These are phyloP conservation scores for Galaxea fascicularis DNA, from an alignment of 92 coral and sea anemone genomes.

Conservation along the genomic window DNA sequence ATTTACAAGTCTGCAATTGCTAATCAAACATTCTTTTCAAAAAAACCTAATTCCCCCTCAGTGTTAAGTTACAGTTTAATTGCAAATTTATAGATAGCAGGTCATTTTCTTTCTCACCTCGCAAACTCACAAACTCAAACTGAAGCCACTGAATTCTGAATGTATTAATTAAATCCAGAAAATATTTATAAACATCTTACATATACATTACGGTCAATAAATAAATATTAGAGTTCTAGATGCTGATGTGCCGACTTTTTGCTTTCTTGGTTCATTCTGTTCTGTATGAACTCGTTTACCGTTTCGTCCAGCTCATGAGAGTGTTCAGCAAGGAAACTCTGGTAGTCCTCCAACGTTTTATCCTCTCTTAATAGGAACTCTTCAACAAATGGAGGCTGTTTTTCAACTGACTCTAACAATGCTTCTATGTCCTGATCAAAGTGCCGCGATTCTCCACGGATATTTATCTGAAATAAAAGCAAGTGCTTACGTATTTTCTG, in stretches of 20 bases:
- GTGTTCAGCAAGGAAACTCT: conserved; percentile 60
- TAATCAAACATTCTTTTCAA: too few species aligned
- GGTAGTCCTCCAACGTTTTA: conserved; percentile 73
- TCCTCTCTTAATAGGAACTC: conserved; percentile 83
- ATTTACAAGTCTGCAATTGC: too few species aligned
- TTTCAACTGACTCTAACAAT: conserved; percentile 47
- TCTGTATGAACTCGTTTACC: conserved; percentile 63
- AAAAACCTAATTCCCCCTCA: too few species aligned
- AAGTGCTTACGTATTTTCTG: too few species aligned
- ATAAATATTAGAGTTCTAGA: conserved; percentile 15
- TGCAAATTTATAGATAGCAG: too few species aligned
- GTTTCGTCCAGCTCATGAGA: conserved; percentile 44
- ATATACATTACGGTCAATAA: too few species aligned
- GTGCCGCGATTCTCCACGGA: conserved; percentile 75
- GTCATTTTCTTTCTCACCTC: too few species aligned
- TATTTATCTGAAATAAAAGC: conserved; percentile 79
- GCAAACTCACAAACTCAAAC: too few species aligned
- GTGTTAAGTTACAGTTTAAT: too few species aligned
- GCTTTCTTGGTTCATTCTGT: not conserved
- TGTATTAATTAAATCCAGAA: too few species aligned
- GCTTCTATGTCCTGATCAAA: conserved; percentile 47
- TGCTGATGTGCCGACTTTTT: not conserved
- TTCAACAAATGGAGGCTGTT: conserved; percentile 79
- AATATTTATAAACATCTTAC: not conserved
- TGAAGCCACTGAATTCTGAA: too few species aligned